These are phyloP conservation scores for Himalopsyche japonica DNA, from an alignment of 2,888 invertebrate genomes.

Conservation along the genomic window DNA sequence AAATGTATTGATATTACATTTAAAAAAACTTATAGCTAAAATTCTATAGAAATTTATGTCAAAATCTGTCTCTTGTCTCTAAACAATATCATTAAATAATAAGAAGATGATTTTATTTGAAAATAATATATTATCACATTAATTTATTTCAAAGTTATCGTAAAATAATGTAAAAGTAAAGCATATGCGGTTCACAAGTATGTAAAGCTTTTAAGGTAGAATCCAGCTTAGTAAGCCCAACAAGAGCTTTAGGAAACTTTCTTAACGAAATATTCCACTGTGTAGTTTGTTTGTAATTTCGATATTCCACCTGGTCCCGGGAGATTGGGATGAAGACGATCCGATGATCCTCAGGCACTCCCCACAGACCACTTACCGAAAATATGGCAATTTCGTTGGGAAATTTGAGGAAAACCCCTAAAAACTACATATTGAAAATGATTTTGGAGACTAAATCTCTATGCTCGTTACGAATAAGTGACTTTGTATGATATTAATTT, in stretches of 20 bases:
- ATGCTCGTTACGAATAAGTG: not conserved
- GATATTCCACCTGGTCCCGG: slow-evolving; percentile 26
- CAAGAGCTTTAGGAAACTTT: slow-evolving; percentile 6
- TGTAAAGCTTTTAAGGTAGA: not conserved
- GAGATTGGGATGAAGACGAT: slow-evolving; percentile 17
- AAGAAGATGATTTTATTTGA: too few species aligned
- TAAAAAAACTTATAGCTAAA: too few species aligned
- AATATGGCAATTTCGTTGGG: slow-evolving; percentile 32
- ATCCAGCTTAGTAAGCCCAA: not conserved
- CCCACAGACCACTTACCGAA: slow-evolving; percentile 33
- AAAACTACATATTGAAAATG: not conserved
- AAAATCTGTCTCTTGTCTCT: too few species aligned
- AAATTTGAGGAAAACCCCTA: slow-evolving; percentile 12
- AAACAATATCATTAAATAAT: too few species aligned
- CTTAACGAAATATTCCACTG: slow-evolving; percentile 12
- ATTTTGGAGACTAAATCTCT: not conserved
- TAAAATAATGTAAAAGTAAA: not conserved
- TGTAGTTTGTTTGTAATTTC: slow-evolving; percentile 35
- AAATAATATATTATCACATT: too few species aligned
- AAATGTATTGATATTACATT: too few species aligned
- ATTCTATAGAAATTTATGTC: too few species aligned
- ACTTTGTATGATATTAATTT: not conserved
- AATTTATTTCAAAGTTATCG: too few species aligned
- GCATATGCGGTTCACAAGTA: not conserved
- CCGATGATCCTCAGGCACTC: slow-evolving; percentile 30